Percentiles rank a stretch among this genome's conserved stretches.
Evolutionary conservation across 1,140 invertebrate genomes (phyloP).

Genomic region (Wasmannia auropunctata): DNA sequence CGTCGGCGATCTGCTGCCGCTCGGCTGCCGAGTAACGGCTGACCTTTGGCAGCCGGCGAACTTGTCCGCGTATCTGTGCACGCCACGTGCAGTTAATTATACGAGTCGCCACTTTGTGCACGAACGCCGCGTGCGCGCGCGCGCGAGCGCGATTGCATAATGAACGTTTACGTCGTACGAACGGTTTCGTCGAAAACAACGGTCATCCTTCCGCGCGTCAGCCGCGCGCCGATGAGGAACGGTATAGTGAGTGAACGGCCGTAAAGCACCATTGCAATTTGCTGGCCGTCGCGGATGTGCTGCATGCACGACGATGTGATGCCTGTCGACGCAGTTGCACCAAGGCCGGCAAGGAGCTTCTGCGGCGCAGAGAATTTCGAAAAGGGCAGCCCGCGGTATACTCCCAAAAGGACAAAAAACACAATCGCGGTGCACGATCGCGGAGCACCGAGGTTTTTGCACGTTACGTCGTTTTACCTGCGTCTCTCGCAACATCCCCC

Average conservation of each 20-base stretch:
- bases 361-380: background rate
- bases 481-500: background rate
- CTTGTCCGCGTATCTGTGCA: background rate
- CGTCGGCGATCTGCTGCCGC: background rate
- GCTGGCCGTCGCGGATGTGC: background rate
- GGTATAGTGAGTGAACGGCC: slow-evolving; percentile 63
- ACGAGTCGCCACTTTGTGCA: background rate
- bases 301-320: background rate
- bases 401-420: background rate
- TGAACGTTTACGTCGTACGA: slow-evolving; percentile 6
- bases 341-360: background rate
- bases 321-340: background rate
- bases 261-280: slow-evolving; percentile 25
- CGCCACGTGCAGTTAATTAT: slow-evolving; percentile 37
- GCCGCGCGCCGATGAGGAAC: slow-evolving; percentile 38
- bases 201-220: slow-evolving; percentile 35
- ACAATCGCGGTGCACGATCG: background rate
- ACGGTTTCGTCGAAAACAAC: slow-evolving; percentile 55
- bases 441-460: background rate
- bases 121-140: background rate
- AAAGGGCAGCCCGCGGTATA: background rate
- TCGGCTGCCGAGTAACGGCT: background rate
- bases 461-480: background rate
- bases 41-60: slow-evolving; percentile 29
- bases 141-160: slow-evolving; percentile 53